These are phyloP conservation scores for Drosophila teissieri DNA, from an alignment of 1,140 invertebrate genomes.

Conservation along the genomic window DNA sequence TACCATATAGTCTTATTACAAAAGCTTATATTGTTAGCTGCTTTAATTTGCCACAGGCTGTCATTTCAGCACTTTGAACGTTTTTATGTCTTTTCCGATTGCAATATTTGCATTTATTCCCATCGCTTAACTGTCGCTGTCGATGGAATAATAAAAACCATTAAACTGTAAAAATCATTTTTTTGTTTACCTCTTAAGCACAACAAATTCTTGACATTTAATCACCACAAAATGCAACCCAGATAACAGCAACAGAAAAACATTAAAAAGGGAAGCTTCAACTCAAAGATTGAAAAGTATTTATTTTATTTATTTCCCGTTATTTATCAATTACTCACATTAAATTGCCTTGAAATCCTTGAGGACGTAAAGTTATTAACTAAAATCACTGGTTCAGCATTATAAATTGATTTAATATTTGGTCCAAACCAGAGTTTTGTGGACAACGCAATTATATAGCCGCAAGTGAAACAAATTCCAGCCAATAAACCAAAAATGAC, in stretches of 20 bases:
- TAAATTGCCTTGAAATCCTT: neutral
- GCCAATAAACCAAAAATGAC: conserved; percentile 61
- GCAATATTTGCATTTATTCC: conserved; percentile 18
- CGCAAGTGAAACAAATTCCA: conserved; percentile 45
- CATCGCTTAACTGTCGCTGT: conserved; percentile 22
- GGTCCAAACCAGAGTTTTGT: neutral
- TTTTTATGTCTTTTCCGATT: neutral
- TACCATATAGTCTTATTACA: conserved; percentile 17
- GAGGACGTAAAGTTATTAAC: neutral
- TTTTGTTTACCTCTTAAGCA: neutral
- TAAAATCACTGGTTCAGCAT: neutral
- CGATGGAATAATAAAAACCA: conserved; percentile 5
- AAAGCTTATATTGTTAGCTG: conserved; percentile 29
- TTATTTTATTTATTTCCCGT: neutral
- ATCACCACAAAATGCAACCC: conserved; percentile 2
- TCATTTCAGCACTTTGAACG: conserved; percentile 14
- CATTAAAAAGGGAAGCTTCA: neutral
- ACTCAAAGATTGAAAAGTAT: neutral
- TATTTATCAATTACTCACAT: neutral
- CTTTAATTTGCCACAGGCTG: conserved; percentile 29
- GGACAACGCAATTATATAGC: conserved; percentile 16
- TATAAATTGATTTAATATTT: neutral
- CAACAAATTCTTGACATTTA: conserved; percentile 25
- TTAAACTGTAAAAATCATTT: neutral
- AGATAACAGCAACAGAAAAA: conserved; percentile 14